A percentile compares a stretch with the other conserved stretches of the same genome.
phyloP scores from a whole-genome alignment of 2,113 vertebrate species.

The Parotia lawesii region DNA sequence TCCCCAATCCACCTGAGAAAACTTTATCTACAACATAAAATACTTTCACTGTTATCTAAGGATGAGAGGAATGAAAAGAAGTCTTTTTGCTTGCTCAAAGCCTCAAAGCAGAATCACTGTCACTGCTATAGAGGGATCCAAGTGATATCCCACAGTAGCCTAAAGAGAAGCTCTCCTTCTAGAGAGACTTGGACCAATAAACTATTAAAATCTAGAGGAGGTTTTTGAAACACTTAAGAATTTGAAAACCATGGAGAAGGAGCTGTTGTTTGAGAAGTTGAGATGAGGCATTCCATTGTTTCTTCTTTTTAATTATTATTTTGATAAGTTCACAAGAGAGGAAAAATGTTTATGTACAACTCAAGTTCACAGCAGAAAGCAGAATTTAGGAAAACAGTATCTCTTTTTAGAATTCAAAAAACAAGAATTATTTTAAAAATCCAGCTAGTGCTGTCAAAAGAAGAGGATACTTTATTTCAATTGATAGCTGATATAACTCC shows the following conservation, averaged over 20 bases:
- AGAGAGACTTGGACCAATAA: neutral
- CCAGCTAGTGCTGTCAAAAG: neutral
- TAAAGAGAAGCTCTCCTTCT: neutral
- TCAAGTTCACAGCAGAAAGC: neutral
- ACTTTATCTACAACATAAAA: neutral
- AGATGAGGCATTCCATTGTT: neutral
- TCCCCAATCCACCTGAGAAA: neutral
- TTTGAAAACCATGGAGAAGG: neutral
- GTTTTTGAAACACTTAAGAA: neutral
- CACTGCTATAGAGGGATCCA: neutral
- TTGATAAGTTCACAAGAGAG: neutral
- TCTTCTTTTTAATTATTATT: neutral
- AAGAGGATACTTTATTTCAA: conserved; percentile 23
- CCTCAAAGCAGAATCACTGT: neutral
- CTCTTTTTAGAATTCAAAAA: neutral
- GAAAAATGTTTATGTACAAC: neutral
- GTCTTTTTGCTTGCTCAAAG: neutral
- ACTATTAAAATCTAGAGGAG: neutral
- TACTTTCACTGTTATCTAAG: neutral
- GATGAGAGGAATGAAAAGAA: neutral
- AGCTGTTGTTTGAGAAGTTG: neutral
- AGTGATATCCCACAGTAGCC: neutral
- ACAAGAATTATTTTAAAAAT: neutral
- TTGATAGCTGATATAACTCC: conserved; percentile 6
- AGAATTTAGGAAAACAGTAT: neutral